Base-by-base conservation (phyloP, 2,888 invertebrate genomes). In the Cantharis rustica region DNA sequence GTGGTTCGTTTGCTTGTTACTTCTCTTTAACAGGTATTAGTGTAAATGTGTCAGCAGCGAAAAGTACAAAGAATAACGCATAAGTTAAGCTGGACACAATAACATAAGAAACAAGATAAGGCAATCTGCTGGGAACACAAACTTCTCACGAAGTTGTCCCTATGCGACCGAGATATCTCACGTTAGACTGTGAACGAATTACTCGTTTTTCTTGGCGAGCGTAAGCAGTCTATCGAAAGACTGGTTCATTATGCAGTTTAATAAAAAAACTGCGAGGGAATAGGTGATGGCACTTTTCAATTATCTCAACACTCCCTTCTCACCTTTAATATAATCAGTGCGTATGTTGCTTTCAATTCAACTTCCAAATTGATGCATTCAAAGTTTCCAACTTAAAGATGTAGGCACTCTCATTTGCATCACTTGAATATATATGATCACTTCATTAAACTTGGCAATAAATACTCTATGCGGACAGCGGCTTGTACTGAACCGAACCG, bases 91-190 rank as follows among this genome's bases (percentile, higher is more conserved):
- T 80, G 83, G 83, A 84, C 82, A 84, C 84, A 84, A 83, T 84
- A 84, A 84, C 83, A 84, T 81, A 82, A 81, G 82, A 83, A 85
- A 85, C 84, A 84, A 85, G 85, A 85, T 85, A 85, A 85, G 84
- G 82, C 85, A 83, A 84, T 85, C 84, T 84, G 82, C 81, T 81
- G 82, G 80, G 82, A 83, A 82, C 82, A 82, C 80, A 81, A 81
- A 81, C 83, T 84, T 82, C 84, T 85, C 85, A 85, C 85, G 85
- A 84, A 84, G 83, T 82, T 76, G 83, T 81, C 78, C 81, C 79
- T 77, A 78, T 76, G 78, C 76, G 81, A 69, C 79, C 79, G 73
- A 72, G 73, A 70, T 69, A 27, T 66, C 72, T 15, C 16, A 72
- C 27, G 71, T 75, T 16, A 47, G 69, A 72, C 20, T 72, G 78